Evolutionary conservation across 1,140 invertebrate species (phyloP), one percentile per base, ranked within the genome.

Genomic region (Eumeta japonica): DNA sequence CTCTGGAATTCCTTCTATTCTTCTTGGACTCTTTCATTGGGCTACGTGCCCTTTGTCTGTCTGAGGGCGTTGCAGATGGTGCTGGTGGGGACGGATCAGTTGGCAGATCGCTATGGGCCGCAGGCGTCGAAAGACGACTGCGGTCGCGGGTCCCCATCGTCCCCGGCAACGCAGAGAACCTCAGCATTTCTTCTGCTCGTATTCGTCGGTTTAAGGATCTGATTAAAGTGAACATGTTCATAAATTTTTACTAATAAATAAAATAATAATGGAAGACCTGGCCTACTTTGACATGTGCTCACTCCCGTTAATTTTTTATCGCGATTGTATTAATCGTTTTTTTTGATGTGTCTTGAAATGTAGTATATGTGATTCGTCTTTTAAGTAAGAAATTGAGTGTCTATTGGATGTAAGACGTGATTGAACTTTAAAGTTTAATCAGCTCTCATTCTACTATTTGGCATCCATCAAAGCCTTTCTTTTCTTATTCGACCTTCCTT

Each of bases 131-230:
- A 2, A 70, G 41, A 1, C 63, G 49, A 41, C 64, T 75, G 2
- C 74, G 71, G 46, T 86, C 83, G 27, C 85, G 60, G 27, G 79
- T 67, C 0, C 81, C 83, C 84, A 87, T 87, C 3, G 80, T 82
- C 0, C 84, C 84, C 7, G 85, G 85, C 33, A 85, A 68, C 9
- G 79, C 83, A 1, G 85, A 78, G 2, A 75, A 78, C 41, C 80
- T 81, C 41, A 88, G 58, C 67, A 88, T 71, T 58, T 86, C 84
- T 46, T 84, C 81, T 0, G 85, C 79, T 39, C 85, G 68, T 2
- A 87, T 78, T 47, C 80, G 81, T 47, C 83, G 84, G 46, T 83
- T 83, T 35, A 87, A 63, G 28, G 81, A 74, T 41, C 84, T 85
- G 36, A 41, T 62, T 5, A 10, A 17, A 46, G 7, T n/a, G 29